Conservation (phyloP, 2,888 invertebrate species). For the Cantharis nigra region DNA sequence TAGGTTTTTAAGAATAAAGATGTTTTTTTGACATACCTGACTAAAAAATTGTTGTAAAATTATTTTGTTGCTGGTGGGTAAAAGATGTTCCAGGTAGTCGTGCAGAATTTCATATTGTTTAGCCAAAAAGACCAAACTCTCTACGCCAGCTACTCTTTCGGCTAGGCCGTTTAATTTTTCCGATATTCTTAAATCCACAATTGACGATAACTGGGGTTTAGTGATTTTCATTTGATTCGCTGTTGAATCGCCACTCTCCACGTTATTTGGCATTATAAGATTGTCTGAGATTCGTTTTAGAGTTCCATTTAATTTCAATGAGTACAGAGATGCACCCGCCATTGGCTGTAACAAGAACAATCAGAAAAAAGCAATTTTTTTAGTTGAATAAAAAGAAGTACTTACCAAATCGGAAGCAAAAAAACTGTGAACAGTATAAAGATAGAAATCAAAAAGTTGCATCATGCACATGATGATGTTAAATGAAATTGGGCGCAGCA, state of each 20-base stretch:
- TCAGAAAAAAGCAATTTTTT: background rate
- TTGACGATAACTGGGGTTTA: conserved; percentile 64
- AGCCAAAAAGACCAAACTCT: conserved; percentile 88
- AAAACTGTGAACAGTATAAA: conserved; percentile 85
- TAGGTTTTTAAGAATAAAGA: background rate
- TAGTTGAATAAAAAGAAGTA: conserved; percentile 15
- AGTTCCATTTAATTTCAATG: conserved; percentile 71
- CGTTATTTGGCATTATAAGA: conserved; percentile 59
- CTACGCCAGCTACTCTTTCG: conserved; percentile 88
- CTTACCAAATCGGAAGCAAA: conserved; percentile 78
- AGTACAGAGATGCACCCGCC: conserved; percentile 62
- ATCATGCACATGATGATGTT: conserved; percentile 91
- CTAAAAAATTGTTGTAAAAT: conserved; percentile 73
- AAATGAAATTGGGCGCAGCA: conserved; percentile 86
- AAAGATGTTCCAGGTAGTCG: conserved; percentile 82
- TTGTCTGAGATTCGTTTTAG: conserved; percentile 79
- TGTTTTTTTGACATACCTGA: conserved; percentile 54
- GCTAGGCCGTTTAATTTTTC: conserved; percentile 81
- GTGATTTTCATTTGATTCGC: conserved; percentile 55
- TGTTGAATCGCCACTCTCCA: conserved; percentile 6
- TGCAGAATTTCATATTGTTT: conserved; percentile 85
- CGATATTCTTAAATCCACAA: conserved; percentile 69
- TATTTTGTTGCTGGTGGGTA: conserved; percentile 71
- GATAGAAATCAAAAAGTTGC: conserved; percentile 92
- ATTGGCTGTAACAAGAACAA: conserved; percentile 54